Evolutionary conservation across 2,797 vertebrate genomes (phyloP).

Genomic region (Trematomus bernacchii): DNA sequence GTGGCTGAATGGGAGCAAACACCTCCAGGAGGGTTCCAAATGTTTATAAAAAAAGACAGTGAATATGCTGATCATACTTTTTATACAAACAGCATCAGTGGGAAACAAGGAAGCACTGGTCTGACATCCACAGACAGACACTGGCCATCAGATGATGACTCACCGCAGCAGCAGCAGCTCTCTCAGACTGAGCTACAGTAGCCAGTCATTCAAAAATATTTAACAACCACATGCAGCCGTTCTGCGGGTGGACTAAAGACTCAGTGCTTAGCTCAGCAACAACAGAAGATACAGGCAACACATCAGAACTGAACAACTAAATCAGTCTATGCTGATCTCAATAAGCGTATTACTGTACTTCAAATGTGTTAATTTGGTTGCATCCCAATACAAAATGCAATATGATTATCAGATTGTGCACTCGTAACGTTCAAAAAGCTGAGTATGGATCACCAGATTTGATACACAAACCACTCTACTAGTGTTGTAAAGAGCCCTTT

Average conservation of each 20-base stretch:
- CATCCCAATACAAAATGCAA: too few relatives aligned
- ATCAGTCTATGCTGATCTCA: too few relatives aligned
- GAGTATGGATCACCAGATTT: too few relatives aligned
- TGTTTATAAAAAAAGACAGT: neutral
- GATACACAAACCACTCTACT: too few relatives aligned
- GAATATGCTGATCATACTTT: neutral
- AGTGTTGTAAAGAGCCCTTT: too few relatives aligned
- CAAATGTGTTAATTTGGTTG: too few relatives aligned
- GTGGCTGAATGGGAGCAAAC: neutral
- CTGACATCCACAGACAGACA: neutral
- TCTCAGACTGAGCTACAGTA: conserved; percentile 16
- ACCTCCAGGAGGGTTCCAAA: neutral
- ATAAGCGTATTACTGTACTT: too few relatives aligned
- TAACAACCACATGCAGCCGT: conserved; percentile 28
- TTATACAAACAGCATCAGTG: neutral
- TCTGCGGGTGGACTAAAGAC: neutral
- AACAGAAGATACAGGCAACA: neutral
- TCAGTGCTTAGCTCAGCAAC: neutral
- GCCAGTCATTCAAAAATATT: conserved; percentile 32
- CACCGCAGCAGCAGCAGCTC: conserved; percentile 18
- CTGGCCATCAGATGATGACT: conserved; percentile 3
- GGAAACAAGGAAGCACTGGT: neutral
- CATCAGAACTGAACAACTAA: neutral
- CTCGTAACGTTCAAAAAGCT: too few relatives aligned
- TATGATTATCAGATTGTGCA: too few relatives aligned